Evolutionary conservation across 2,797 vertebrate species (phyloP).

Genomic region (Anabas testudineus): DNA sequence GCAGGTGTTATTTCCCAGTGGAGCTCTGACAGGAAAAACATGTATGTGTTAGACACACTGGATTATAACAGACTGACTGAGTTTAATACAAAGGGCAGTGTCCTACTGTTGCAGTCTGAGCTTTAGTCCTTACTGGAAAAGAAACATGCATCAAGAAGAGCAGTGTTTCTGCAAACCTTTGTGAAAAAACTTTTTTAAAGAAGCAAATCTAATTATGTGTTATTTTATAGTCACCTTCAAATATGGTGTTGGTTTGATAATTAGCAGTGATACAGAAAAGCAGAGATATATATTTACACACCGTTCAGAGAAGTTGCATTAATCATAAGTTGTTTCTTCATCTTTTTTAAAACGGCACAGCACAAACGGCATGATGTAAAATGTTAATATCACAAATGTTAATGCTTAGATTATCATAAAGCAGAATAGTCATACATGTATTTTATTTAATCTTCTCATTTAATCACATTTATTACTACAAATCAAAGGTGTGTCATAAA

Average conservation of each 20-base stretch:
- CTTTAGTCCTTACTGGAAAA: neutral
- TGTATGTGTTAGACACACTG: conserved; percentile 38
- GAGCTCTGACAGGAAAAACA: conserved; percentile 45
- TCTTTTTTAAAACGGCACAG: conserved; percentile 21
- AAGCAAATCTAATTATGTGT: neutral
- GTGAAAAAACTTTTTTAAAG: neutral
- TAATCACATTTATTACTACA: no score
- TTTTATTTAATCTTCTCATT: no score
- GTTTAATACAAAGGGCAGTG: conserved; percentile 10
- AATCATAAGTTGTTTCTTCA: neutral
- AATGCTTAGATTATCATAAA: conserved; percentile 32
- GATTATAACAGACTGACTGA: conserved; percentile 33
- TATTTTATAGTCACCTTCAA: neutral
- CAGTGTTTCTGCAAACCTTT: neutral
- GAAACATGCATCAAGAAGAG: neutral
- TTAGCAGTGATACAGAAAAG: neutral
- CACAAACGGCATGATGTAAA: conserved; percentile 23
- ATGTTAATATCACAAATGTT: conserved; percentile 21
- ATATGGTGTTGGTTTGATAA: neutral
- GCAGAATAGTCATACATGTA: no score
- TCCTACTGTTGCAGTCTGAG: neutral
- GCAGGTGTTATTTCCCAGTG: conserved; percentile 72
- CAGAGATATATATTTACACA: neutral
- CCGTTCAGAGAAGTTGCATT: conserved; percentile 4
- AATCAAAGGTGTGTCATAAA: no score